Evolutionary conservation across 2,113 vertebrate genomes (phyloP), one percentile per base, ranked within the genome.

Genomic region (Cranoglanis bouderius): DNA sequence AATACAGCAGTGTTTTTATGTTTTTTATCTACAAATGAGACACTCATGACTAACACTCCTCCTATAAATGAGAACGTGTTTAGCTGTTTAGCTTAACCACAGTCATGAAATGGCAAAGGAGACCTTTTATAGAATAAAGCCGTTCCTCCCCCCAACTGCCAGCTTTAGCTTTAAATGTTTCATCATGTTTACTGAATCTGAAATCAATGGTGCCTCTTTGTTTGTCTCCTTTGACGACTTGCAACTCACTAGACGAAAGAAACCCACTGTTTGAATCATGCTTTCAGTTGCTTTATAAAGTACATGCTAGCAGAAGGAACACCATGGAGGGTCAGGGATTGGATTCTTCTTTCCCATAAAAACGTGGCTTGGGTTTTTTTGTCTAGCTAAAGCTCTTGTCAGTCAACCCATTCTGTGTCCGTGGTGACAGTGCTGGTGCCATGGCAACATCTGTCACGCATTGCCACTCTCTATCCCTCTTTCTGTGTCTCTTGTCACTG

Each of bases 361-460:
- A 35, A 18, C 6, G 29, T 63, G 43, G 14, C 18, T 35, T 6
- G 26, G n/a, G 29, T 78, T 21, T 43, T 51, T 63, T 63, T 21
- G 29, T 84, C 21, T 32, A 72, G 51, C 51, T 78, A 67, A 85
- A 85, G 72, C 57, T 85, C 82, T 46, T 63, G 82, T 84, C 88
- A 84, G 19, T 85, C 59, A 85, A 38, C 32, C 26, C 43, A 12
- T n/a, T 43, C 46, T 59, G 85, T 90, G 74, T 90, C 89, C 51
- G 46, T 88, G 86, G 86, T 74, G 85, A 88, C 89, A 49, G 51
- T 35, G 51, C 40, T 82, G 40, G 43, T 61, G 32, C 75, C 87
- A 85, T 90, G 87, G 89, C 77, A 88, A 90, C 89, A 88, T 82
- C 82, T 85, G 74, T 59, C 88, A 59, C 24, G 40, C 57, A 43